Evolutionary conservation across 1,140 invertebrate genomes (phyloP).

Genomic region (Pogonomyrmex californicus): DNA sequence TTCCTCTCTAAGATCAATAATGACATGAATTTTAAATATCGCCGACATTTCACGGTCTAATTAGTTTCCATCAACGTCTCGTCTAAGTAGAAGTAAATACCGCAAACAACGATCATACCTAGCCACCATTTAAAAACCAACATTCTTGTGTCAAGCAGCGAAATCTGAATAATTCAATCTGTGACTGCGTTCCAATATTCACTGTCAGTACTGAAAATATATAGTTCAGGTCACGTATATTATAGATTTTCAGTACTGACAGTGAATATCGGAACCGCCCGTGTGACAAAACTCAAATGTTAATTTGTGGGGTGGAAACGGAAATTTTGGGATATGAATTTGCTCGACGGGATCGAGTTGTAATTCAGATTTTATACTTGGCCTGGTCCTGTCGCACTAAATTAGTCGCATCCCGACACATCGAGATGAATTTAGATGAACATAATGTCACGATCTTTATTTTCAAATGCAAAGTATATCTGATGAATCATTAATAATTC

Average conservation of each 20-base stretch:
- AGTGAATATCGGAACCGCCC: neutral
- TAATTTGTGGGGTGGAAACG: slow-evolving; percentile 26
- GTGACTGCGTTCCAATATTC: too few species aligned
- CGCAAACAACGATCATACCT: neutral
- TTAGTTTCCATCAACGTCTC: slow-evolving; percentile 56
- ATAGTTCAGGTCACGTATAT: too few species aligned
- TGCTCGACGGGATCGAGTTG: neutral
- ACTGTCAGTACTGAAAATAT: too few species aligned
- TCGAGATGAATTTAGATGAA: slow-evolving; percentile 59
- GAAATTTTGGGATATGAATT: slow-evolving; percentile 40
- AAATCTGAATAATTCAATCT: slow-evolving; percentile 28
- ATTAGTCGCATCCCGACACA: slow-evolving; percentile 31
- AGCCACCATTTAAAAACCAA: neutral
- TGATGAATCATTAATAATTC: slow-evolving; percentile 32
- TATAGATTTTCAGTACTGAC: too few species aligned
- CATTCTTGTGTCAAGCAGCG: slow-evolving; percentile 24
- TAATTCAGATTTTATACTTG: slow-evolving; percentile 62
- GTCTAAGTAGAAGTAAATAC: neutral
- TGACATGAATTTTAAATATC: slow-evolving; percentile 73
- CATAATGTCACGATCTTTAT: slow-evolving; percentile 43
- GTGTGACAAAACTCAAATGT: slow-evolving; percentile 32
- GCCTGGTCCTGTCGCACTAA: slow-evolving; percentile 44
- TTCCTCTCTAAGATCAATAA: slow-evolving; percentile 67
- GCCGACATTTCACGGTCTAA: slow-evolving; percentile 55
- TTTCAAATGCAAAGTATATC: slow-evolving; percentile 50